phyloP scores from a whole-genome alignment of 64 coral and sea anemone genomes.

The Actinia equina region DNA sequence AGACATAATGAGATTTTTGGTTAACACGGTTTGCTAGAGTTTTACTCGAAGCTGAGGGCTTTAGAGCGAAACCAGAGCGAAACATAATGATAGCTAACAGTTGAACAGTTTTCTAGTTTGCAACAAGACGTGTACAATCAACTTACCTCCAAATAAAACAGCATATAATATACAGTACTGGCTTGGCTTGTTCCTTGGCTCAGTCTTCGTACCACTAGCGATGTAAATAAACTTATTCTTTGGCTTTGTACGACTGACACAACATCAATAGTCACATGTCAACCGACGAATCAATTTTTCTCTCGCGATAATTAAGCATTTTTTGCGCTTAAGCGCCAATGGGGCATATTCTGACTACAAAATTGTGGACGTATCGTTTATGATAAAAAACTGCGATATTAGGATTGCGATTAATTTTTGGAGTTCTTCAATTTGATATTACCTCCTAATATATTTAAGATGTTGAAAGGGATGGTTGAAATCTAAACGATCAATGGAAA shows the following conservation, averaged over 20 bases:
- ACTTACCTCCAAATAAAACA: background rate
- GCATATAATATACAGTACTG: background rate
- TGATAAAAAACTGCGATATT: too few species aligned
- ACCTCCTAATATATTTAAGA: too few species aligned
- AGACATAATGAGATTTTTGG: too few species aligned
- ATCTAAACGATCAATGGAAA: too few species aligned
- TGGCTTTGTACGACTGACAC: background rate
- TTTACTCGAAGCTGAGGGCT: background rate
- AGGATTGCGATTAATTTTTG: too few species aligned
- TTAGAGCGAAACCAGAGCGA: background rate
- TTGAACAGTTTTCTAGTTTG: too few species aligned
- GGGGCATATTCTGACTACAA: background rate
- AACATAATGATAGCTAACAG: background rate
- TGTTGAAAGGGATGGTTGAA: too few species aligned
- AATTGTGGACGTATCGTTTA: background rate
- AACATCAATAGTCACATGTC: conserved; percentile 1
- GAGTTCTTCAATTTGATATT: too few species aligned
- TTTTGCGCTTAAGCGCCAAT: background rate
- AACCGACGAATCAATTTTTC: background rate
- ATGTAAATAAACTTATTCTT: background rate
- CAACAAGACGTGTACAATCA: background rate
- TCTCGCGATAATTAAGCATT: background rate
- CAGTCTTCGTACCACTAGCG: background rate
- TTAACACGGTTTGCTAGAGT: too few species aligned
- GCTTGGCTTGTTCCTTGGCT: background rate